Evolutionary conservation across 1,140 invertebrate genomes (phyloP).

Genomic region (Cylas formicarius): DNA sequence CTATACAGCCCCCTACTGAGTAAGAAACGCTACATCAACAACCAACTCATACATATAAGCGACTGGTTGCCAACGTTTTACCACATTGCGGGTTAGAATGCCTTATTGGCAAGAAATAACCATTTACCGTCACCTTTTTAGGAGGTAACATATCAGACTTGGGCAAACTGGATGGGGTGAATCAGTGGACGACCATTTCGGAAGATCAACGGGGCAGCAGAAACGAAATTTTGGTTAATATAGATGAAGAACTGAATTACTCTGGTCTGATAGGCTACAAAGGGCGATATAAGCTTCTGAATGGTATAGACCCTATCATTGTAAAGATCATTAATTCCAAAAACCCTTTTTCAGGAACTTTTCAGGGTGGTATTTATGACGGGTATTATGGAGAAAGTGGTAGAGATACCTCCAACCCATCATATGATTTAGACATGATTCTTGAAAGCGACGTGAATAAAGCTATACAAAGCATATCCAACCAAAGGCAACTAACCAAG

Average conservation of each 20-base stretch:
- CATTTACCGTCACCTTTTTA: too few relatives aligned
- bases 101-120: too few relatives aligned
- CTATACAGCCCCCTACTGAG: constrained; percentile 56
- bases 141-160: constrained; percentile 43
- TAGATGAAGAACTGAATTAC: constrained; percentile 69
- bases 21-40: constrained; percentile 49
- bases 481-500: constrained; percentile 38
- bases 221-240: constrained; percentile 71
- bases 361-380: constrained; percentile 59
- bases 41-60: constrained; percentile 68
- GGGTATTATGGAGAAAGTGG: constrained; percentile 73
- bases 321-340: constrained; percentile 3
- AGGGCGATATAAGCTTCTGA: constrained; percentile 65
- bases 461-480: constrained; percentile 45
- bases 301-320: constrained; percentile 40
- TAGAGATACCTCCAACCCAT: constrained; percentile 38
- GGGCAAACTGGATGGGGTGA: constrained; percentile 59
- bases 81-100: constrained; percentile 51
- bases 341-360: constrained; percentile 46
- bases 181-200: constrained; percentile 61
- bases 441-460: constrained; percentile 44
- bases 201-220: constrained; percentile 47
- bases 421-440: constrained; percentile 48
- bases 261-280: constrained; percentile 62
- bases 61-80: constrained; percentile 87